Evolutionary conservation across 37 sponge, comb jelly and placozoan genomes (phyloP).

Genomic region (Hexactinellida sp.): DNA sequence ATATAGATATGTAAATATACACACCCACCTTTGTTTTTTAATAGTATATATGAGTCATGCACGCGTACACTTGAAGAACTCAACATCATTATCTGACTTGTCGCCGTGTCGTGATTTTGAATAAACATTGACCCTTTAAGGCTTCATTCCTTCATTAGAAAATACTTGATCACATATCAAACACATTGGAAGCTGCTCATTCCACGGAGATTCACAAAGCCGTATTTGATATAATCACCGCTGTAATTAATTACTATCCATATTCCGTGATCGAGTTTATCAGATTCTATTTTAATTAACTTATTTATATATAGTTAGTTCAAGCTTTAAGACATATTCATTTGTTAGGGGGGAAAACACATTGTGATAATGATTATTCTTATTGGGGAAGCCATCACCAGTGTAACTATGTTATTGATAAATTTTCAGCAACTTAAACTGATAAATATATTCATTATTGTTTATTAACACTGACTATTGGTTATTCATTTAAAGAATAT

Average conservation of each 20-base stretch:
- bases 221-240: neutral
- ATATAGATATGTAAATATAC: no score
- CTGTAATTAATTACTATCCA: neutral
- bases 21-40: no score
- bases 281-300: neutral
- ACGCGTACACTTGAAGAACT: neutral
- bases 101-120: neutral
- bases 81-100: neutral
- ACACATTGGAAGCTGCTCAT: conserved; percentile 11
- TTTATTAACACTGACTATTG: conserved; percentile 15
- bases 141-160: conserved; percentile 15
- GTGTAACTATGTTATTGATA: conserved; percentile 15
- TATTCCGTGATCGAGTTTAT: conserved; percentile 13
- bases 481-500: conserved; percentile 13
- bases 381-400: conserved; percentile 3
- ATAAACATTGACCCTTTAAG: neutral
- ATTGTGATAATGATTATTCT: neutral
- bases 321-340: neutral
- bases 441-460: neutral
- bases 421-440: conserved; percentile 4
- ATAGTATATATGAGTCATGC: no score
- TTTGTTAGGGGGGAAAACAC: neutral
- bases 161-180: neutral
- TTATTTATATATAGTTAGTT: conserved; percentile 12
- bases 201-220: conserved; percentile 4